Evolutionary conservation across 2,113 vertebrate genomes (phyloP).

Genomic region (Pomatorhinus ruficollis): DNA sequence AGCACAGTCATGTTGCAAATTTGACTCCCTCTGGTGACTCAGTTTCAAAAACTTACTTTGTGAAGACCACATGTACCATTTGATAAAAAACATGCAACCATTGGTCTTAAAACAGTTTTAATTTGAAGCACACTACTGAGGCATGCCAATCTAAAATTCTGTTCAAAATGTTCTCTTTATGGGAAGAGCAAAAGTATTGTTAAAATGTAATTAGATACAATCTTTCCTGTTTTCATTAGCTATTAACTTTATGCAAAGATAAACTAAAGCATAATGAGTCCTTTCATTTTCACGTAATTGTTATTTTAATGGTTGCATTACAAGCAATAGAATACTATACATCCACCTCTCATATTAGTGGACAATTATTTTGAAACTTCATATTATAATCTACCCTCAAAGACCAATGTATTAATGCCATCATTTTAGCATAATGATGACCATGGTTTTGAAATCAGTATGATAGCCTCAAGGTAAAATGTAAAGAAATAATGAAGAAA

Average conservation of each 20-base stretch:
- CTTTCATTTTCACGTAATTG: slow-evolving; percentile 71
- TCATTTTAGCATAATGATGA: slow-evolving; percentile 51
- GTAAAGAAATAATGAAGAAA: slow-evolving; percentile 2
- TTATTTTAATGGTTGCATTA: slow-evolving; percentile 74
- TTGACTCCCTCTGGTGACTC: background rate
- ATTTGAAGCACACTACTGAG: background rate
- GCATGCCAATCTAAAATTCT: background rate
- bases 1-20: background rate
- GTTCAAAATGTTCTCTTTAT: slow-evolving; percentile 38
- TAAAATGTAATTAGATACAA: slow-evolving; percentile 72
- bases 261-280: slow-evolving; percentile 73
- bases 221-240: slow-evolving; percentile 68
- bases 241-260: slow-evolving; percentile 78
- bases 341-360: slow-evolving; percentile 71
- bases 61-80: background rate
- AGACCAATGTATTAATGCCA: slow-evolving; percentile 66
- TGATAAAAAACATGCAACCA: background rate
- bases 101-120: background rate
- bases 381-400: slow-evolving; percentile 58
- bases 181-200: slow-evolving; percentile 38
- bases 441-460: slow-evolving; percentile 55
- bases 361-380: slow-evolving; percentile 72
- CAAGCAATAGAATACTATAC: slow-evolving; percentile 56
- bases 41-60: background rate
- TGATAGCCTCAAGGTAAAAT: slow-evolving; percentile 31